Base-by-base conservation (phyloP, 1,140 invertebrate species). In the Drosophila nigromelanica region DNA sequence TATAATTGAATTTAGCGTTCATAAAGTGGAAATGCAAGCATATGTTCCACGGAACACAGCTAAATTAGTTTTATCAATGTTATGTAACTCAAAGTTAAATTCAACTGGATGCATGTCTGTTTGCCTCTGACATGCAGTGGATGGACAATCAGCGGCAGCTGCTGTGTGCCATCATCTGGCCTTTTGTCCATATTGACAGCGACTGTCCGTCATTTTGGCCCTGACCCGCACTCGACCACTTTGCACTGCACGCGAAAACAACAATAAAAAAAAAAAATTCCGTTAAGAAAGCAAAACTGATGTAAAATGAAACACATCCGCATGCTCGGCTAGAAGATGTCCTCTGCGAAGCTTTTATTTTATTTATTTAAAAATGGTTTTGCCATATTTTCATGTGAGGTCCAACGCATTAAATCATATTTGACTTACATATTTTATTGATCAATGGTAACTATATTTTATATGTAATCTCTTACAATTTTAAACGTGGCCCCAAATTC, bases 151-250 rank as follows among this genome's bases (percentile, higher is more conserved):
- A 42, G 45, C 35, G 48, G 47, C 24, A 54, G 51, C 27, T 51
- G 66, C 21, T 55, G 66, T 59, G 47, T 71, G 7, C 11, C 45
- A 55, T 7, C 51, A 67, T 39, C 35, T 15, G n/a, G 50, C 51
- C 51, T 15, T 61, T 58, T 52, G 24, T 67, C 39, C 55, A 40
- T 39, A 47, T 42, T 54, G 59, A 58, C 42, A 68, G 40, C 27
- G 24, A 35, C 35, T 54, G 35, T 21, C 35, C 51, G 7, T 10
- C 15, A 12, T 6, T 54, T 54, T 54, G 33, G 51, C 51, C 51
- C 5, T 54, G 51, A 54, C 33, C 51, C 35, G 51, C 11, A 47
- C 11, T 15, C 2, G 7, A 4, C 48, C 14, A 27, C 48, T 33
- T 27, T 33, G 12, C 27, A 50, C 48, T 14, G 47, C 24, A 50